phyloP scores from a whole-genome alignment of 2,113 vertebrate species.

The Eubucco bourcierii region DNA sequence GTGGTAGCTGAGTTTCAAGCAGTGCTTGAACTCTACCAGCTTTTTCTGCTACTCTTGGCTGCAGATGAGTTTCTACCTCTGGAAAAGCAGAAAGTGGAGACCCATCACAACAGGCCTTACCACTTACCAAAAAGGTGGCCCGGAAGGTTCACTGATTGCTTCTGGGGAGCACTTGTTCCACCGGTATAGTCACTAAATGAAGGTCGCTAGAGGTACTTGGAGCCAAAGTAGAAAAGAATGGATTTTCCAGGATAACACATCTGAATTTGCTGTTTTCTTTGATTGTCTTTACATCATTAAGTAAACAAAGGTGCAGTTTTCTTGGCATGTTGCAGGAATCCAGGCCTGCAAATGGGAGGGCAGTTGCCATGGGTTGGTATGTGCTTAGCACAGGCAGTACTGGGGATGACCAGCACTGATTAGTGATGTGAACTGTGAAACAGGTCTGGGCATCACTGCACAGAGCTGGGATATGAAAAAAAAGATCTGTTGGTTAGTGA shows the following conservation, averaged over 20 bases:
- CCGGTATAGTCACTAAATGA: neutral
- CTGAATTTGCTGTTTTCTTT: neutral
- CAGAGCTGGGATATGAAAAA: neutral
- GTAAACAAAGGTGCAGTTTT: neutral
- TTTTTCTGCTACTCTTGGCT: neutral
- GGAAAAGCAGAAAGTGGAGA: neutral
- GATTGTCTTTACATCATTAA: neutral
- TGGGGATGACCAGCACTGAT: neutral
- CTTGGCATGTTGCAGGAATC: neutral
- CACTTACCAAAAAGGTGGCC: neutral
- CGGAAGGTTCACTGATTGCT: neutral
- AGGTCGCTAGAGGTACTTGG: neutral
- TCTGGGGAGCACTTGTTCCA: neutral
- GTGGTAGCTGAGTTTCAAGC: neutral
- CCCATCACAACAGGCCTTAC: neutral
- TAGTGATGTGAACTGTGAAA: fast-evolving
- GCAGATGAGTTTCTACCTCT: neutral
- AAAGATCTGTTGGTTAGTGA: neutral
- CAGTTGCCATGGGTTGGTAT: fast-evolving
- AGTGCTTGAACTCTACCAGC: neutral
- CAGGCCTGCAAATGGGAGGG: neutral
- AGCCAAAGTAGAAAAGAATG: neutral
- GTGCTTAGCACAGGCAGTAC: neutral
- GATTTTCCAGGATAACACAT: neutral
- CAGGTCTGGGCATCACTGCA: neutral